Base-by-base conservation (phyloP, 2,113 vertebrate species). In the Macrotus californicus region DNA sequence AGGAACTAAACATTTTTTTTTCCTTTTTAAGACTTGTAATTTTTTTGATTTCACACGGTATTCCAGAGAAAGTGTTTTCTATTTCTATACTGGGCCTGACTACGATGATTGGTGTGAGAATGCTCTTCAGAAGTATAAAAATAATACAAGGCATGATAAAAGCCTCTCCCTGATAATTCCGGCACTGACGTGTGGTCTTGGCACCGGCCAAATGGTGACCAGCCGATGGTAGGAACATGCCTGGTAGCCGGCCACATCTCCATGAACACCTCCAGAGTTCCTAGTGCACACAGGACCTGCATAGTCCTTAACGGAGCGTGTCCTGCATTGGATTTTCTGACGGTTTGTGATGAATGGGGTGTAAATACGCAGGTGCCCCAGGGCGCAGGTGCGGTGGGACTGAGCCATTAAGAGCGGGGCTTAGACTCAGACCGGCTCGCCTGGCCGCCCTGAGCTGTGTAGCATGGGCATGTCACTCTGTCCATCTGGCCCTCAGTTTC, bases 351-450 rank as follows among this genome's bases (percentile, higher is more conserved):
- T 1, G 21, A 14, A 61, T 0, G 7, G 39, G n/a, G 9, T 70
- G 66, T 36, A 59, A 72, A 73, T 0, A 31, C 19, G 14, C 5
- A 24, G 43, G 70, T 5, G 1, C 10, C 36, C n/a, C 61, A 18
- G 36, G 64, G n/a, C 0, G 0, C 8, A 48, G 50, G 18, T 12
- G 3, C 50, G 0, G 48, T 2, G 1, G 36, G 75, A 6, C 0
- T 2, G n/a, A 31, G 43, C 1, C 24, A 48, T 9, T 39, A 3
- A 31, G 86, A 31, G 13, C 36, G 3, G 43, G 59, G 46, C 22
- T 46, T 26, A 46, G 8, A 7, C 19, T 7, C 11, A 5, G 46
- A 41, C 54, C 36, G 18, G 48, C 50, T 46, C 3, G 5, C n/a
- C 36, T 0, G 10, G 80, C 36, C 1, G 0, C 43, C 5, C 39